Base-by-base conservation (phyloP, 1,140 invertebrate species). In the Acromyrmex heyeri region DNA sequence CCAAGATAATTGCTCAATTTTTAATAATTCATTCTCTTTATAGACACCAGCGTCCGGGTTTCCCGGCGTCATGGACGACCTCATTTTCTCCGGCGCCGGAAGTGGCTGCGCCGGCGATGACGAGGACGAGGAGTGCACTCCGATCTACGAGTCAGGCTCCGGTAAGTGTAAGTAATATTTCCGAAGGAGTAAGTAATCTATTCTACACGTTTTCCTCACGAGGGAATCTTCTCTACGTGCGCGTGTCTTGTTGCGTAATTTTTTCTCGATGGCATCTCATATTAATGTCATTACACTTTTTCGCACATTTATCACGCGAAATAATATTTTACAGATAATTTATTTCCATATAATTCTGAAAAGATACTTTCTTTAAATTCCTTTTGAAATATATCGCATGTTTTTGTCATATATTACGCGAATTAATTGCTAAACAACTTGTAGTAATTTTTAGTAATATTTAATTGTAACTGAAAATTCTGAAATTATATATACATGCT, bases 31-130 rank as follows among this genome's bases (percentile, higher is more conserved):
- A 30, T 72, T 1, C 10, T 1, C 89, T 87, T 93, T 93, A 12
- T 94, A 98, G 98, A 98, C 98, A n/a, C 97, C 98, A 14, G 97
- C 98, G 7, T 98, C 97, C 24, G 97, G 97, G 3, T 97, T 97
- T 91, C 96, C 97, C 0, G 97, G 97, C 5, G 96, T 97, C 2
- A 96, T 97, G 90, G 98, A 99, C 91, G 98, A 99, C 92, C 95
- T 98, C 44, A 97, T 99, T 81, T 98, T 98, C 94, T 98, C 98
- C 6, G 98, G 98, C 24, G 98, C 98, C 7, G 98, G 98, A 14
- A 98, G 98, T 18, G 98, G 98, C 0, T 99, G 98, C 93, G 96
- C 97, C 48, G 97, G 97, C 86, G 98, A 98, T 92, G 98, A 98
- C 92, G 97, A 97, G 91, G 98, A 99, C 93, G 97, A 98, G 90